Evolutionary conservation across 2,888 invertebrate species (phyloP).

Genomic region (Tetropium fuscum): DNA sequence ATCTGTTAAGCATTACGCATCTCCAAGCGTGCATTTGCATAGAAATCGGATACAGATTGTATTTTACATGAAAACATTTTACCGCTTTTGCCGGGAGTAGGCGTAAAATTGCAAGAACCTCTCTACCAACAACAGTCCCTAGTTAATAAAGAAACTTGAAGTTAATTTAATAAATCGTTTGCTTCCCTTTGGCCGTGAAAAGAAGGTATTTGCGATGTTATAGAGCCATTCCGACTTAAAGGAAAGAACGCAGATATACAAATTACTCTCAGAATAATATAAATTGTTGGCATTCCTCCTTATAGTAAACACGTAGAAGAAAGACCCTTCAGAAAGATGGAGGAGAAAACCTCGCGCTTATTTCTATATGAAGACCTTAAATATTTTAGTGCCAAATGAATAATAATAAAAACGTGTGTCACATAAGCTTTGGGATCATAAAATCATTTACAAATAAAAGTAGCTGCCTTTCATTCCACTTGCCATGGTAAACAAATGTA

Average conservation of each 20-base stretch:
- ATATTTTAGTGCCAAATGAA: background rate
- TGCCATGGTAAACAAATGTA: no score
- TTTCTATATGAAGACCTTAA: no score
- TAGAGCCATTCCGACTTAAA: background rate
- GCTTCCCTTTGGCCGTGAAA: conserved; percentile 4
- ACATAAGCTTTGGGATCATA: no score
- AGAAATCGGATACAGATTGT: conserved; percentile 13
- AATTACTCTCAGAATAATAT: conserved; percentile 8
- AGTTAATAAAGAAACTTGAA: conserved; percentile 26
- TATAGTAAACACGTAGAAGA: background rate
- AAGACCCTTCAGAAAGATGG: background rate
- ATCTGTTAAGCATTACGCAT: no score
- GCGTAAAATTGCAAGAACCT: conserved; percentile 12
- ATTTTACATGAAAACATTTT: conserved; percentile 1
- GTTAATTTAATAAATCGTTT: conserved; percentile 26
- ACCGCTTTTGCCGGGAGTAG: conserved; percentile 4
- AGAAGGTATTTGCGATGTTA: background rate
- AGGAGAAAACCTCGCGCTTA: background rate
- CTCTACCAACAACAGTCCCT: background rate
- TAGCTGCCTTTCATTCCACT: no score
- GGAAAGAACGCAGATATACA: conserved; percentile 10
- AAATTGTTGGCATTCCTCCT: conserved; percentile 4
- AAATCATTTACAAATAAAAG: no score
- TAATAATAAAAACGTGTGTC: no score
- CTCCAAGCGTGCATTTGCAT: conserved; percentile 24